phyloP scores from a whole-genome alignment of 2,888 invertebrate genomes.

The Altica lythri region DNA sequence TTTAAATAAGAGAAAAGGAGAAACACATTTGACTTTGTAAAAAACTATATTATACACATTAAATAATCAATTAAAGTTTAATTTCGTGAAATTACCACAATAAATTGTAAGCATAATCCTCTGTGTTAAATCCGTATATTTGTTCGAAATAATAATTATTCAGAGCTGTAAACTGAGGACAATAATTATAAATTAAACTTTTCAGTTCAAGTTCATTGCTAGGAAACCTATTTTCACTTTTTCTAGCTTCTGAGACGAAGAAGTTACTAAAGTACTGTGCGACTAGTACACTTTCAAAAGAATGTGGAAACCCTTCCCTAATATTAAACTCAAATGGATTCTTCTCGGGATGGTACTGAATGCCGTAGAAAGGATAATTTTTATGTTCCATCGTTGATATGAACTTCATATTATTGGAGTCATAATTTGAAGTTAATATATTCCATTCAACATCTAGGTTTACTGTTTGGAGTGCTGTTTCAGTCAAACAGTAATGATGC shows the following conservation, averaged over 20 bases:
- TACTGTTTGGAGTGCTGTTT: slow-evolving; percentile 57
- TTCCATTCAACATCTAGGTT: slow-evolving; percentile 68
- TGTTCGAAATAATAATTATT: slow-evolving; percentile 64
- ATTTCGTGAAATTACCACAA: too few species aligned
- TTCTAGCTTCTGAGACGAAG: slow-evolving; percentile 77
- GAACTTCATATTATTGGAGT: slow-evolving; percentile 68
- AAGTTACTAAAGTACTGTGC: slow-evolving; percentile 81
- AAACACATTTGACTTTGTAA: too few species aligned
- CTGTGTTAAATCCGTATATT: slow-evolving; percentile 69
- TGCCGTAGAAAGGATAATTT: slow-evolving; percentile 75
- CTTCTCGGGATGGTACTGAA: slow-evolving; percentile 93
- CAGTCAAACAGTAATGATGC: slow-evolving; percentile 57
- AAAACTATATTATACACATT: too few species aligned
- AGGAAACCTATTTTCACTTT: slow-evolving; percentile 65
- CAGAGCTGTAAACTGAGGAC: slow-evolving; percentile 64
- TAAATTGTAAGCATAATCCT: too few species aligned
- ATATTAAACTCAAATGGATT: slow-evolving; percentile 76
- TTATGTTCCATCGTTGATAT: slow-evolving; percentile 78
- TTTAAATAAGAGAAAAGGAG: too few species aligned
- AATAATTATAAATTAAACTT: slow-evolving; percentile 74
- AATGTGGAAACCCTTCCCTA: slow-evolving; percentile 68
- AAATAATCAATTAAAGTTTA: too few species aligned
- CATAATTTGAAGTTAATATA: slow-evolving; percentile 72
- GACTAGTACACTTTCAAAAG: slow-evolving; percentile 64
- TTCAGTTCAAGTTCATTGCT: slow-evolving; percentile 56